Conservation (phyloP, 1,140 invertebrate genomes). For the Proales similis region DNA sequence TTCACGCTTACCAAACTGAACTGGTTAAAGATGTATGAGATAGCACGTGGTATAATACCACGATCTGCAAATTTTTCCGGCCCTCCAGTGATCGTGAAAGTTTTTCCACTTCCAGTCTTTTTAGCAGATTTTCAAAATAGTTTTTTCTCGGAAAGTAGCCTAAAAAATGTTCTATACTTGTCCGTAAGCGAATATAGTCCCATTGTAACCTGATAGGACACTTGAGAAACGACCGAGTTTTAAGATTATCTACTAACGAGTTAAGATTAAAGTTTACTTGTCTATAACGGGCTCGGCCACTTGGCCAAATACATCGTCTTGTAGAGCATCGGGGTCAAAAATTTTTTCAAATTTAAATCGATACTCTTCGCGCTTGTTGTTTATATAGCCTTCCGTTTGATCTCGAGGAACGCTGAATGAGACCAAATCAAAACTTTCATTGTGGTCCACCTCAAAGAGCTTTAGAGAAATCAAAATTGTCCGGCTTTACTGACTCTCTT, state of each 20-base stretch:
- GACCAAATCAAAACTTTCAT: slow-evolving; percentile 45
- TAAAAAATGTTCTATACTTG: slow-evolving; percentile 43
- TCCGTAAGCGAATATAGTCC: slow-evolving; percentile 55
- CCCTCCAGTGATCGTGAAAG: slow-evolving; percentile 55
- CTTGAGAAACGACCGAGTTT: background rate
- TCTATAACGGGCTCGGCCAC: slow-evolving; percentile 52
- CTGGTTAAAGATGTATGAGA: slow-evolving; percentile 53
- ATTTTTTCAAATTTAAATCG: slow-evolving; percentile 50
- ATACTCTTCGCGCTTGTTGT: slow-evolving; percentile 53
- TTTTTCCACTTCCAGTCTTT: slow-evolving; percentile 55
- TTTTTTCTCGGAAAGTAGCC: background rate
- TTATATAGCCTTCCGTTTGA: slow-evolving; percentile 48
- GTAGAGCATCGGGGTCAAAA: slow-evolving; percentile 48
- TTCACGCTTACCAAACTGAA: slow-evolving; percentile 45
- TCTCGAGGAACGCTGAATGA: slow-evolving; percentile 47
- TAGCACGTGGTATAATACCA: slow-evolving; percentile 52
- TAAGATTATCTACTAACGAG: background rate
- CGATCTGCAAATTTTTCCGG: slow-evolving; percentile 49
- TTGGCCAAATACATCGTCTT: slow-evolving; percentile 51
- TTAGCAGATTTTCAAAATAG: slow-evolving; percentile 7
- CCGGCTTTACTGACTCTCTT: background rate
- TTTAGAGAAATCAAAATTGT: slow-evolving; percentile 39
- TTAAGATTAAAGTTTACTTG: slow-evolving; percentile 44
- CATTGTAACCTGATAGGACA: slow-evolving; percentile 52
- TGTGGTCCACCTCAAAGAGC: slow-evolving; percentile 47